A percentile compares a stretch with the other conserved stretches of the same genome.
These are phyloP conservation scores for Lasioglossum lativentre DNA, from an alignment of 2,888 invertebrate species.

Conservation along the genomic window DNA sequence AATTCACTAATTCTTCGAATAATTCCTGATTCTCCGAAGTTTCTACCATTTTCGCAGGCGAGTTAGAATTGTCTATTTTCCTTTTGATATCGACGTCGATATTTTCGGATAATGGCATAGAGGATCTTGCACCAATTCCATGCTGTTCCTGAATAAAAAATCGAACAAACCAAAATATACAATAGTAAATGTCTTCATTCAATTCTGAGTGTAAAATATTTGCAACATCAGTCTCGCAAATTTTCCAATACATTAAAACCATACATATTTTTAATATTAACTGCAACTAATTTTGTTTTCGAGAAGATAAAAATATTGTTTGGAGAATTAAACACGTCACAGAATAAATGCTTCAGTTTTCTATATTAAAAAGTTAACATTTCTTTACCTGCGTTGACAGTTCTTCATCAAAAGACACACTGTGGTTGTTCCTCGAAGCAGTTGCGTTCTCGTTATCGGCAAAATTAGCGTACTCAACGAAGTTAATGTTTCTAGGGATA, in stretches of 20 bases:
- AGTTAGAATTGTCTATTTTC: not conserved
- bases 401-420: not conserved
- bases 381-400: conserved; percentile 27
- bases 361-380: not conserved
- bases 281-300: not conserved
- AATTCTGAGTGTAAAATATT: not conserved
- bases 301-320: not conserved
- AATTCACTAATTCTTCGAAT: conserved; percentile 67
- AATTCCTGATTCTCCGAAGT: conserved; percentile 57
- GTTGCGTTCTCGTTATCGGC: not conserved
- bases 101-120: conserved; percentile 33
- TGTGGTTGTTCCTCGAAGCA: not conserved
- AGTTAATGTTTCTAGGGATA: conserved; percentile 7
- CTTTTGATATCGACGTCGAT: conserved; percentile 28
- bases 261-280: not conserved
- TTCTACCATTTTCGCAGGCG: conserved; percentile 43
- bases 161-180: not conserved
- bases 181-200: not conserved
- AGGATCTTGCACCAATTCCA: conserved; percentile 45
- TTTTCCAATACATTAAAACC: not conserved
- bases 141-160: conserved; percentile 18
- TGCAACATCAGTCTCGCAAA: not conserved
- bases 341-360: not conserved
- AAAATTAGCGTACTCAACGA: conserved; percentile 14
- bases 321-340: not conserved